A percentile compares a stretch with the other conserved stretches of the same genome.
Conservation (phyloP, 2,888 invertebrate species). For the Chymomyza caudatula region DNA sequence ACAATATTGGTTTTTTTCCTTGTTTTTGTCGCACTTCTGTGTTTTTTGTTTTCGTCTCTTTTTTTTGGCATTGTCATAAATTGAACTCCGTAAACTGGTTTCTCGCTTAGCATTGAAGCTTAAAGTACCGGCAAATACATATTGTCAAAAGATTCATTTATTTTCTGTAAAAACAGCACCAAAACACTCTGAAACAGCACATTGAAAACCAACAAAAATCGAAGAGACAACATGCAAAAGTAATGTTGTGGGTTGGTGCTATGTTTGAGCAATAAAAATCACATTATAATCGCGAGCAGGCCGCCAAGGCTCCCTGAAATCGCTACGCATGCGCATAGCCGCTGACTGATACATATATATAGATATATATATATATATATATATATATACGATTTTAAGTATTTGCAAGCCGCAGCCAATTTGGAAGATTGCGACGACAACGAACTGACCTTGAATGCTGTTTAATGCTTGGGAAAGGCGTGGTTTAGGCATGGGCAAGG, state of each 20-base stretch:
- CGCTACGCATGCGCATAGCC: background rate
- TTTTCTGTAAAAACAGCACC: background rate
- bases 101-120: background rate
- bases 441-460: background rate
- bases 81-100: constrained; percentile 1
- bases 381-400: no score
- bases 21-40: background rate
- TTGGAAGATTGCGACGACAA: background rate
- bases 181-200: background rate
- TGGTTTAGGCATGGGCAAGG: background rate
- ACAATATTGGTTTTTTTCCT: background rate
- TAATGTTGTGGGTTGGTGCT: background rate
- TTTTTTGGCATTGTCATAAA: background rate
- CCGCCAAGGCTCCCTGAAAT: background rate
- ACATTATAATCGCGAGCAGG: background rate
- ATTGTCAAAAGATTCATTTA: constrained; percentile 2
- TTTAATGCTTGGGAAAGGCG: background rate
- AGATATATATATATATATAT: background rate
- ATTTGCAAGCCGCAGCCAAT: background rate
- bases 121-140: background rate
- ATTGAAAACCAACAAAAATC: background rate
- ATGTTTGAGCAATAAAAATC: background rate
- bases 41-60: background rate
- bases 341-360: background rate
- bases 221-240: background rate